These are phyloP conservation scores for Erpobdella octoculata DNA, from an alignment of 2,888 invertebrate species.

Conservation along the genomic window DNA sequence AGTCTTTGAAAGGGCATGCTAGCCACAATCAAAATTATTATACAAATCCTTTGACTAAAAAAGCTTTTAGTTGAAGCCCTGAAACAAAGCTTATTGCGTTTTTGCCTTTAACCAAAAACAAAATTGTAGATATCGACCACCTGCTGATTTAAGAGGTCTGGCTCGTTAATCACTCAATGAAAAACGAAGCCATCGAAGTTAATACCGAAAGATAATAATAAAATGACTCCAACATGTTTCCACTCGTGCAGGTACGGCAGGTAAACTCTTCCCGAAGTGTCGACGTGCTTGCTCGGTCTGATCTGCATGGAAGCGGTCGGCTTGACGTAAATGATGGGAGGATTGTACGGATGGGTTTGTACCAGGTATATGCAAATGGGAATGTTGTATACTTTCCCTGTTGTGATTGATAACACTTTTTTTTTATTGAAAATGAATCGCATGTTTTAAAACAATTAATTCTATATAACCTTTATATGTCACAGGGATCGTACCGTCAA, in stretches of 20 bases:
- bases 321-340: conserved; percentile 78
- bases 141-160: too few species aligned
- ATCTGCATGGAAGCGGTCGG: conserved; percentile 92
- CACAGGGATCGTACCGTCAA: conserved; percentile 87
- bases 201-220: not conserved
- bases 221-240: conserved; percentile 52
- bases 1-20: too few species aligned
- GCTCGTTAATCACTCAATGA: too few species aligned
- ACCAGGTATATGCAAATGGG: conserved; percentile 91
- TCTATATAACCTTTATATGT: conserved; percentile 65
- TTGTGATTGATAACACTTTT: conserved; percentile 20
- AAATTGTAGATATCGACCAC: too few species aligned
- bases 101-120: too few species aligned
- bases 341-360: conserved; percentile 92
- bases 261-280: conserved; percentile 88
- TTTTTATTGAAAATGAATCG: not conserved
- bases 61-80: too few species aligned
- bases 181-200: not conserved
- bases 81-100: too few species aligned
- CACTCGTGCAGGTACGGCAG: conserved; percentile 93
- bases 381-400: conserved; percentile 79
- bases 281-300: conserved; percentile 85
- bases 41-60: too few species aligned
- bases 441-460: not conserved
- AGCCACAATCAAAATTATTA: too few species aligned